phyloP scores from a whole-genome alignment of 2,888 invertebrate species.

The Cyrtodaria siliqua region DNA sequence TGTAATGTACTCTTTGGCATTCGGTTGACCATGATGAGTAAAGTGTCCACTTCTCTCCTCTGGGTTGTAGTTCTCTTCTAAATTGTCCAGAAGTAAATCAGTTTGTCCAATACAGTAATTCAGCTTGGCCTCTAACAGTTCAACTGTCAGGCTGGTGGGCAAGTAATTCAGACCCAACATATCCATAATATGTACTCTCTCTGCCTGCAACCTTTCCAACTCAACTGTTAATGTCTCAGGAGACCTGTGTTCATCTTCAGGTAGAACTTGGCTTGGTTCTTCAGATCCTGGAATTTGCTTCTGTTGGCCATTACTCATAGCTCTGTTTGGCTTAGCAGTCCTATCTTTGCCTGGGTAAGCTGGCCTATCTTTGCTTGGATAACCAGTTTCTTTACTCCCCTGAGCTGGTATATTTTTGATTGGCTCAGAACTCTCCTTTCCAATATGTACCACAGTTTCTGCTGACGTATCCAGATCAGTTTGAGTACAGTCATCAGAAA shows the following conservation, averaged over 20 bases:
- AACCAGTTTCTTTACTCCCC: background rate
- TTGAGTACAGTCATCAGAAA: conserved; percentile 76
- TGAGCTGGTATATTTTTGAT: background rate
- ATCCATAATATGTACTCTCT: conserved; percentile 82
- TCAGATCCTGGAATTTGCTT: no score
- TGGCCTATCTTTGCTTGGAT: background rate
- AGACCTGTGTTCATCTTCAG: background rate
- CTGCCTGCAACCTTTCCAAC: conserved; percentile 81
- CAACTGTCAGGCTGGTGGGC: conserved; percentile 84
- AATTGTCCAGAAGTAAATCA: conserved; percentile 82
- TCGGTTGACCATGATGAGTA: conserved; percentile 32
- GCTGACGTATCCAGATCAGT: conserved; percentile 64
- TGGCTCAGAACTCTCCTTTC: background rate
- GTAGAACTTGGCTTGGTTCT: no score
- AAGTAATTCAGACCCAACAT: conserved; percentile 82
- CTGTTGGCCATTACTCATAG: no score
- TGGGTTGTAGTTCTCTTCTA: conserved; percentile 78
- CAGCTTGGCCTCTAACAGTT: conserved; percentile 85
- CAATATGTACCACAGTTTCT: background rate
- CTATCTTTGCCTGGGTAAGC: no score
- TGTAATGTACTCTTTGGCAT: conserved; percentile 76
- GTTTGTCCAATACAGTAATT: conserved; percentile 86
- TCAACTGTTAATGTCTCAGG: conserved; percentile 72
- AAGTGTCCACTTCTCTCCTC: no score
- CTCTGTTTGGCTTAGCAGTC: no score